phyloP scores from a whole-genome alignment of 2,888 invertebrate genomes.

The Anagyrus pseudococci region DNA sequence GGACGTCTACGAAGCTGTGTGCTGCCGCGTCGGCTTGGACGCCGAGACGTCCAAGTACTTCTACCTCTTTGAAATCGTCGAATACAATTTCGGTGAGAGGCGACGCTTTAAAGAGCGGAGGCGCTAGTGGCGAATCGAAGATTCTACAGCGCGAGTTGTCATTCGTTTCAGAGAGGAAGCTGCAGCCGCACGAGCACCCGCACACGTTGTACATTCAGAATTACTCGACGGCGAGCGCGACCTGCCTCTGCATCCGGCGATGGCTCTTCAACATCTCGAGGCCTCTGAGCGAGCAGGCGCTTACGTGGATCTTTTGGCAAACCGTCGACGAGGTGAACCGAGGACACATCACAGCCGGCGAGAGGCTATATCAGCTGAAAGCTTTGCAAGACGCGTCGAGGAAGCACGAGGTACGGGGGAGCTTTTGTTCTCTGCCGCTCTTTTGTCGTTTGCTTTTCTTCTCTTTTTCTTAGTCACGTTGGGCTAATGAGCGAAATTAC shows the following conservation, averaged over 20 bases:
- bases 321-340: constrained; percentile 95
- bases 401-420: constrained; percentile 72
- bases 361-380: constrained; percentile 94
- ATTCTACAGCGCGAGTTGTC: too few relatives aligned
- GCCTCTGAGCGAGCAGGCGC: constrained; percentile 74
- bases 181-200: constrained; percentile 92
- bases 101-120: too few relatives aligned
- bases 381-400: constrained; percentile 90
- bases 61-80: constrained; percentile 96
- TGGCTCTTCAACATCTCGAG: constrained; percentile 84
- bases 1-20: constrained; percentile 87
- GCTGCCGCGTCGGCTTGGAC: constrained; percentile 82
- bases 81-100: constrained; percentile 95
- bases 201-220: constrained; percentile 99
- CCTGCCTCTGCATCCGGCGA: constrained; percentile 87
- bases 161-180: constrained; percentile 81
- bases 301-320: constrained; percentile 90
- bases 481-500: too few relatives aligned
- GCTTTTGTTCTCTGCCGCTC: too few relatives aligned
- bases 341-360: constrained; percentile 88
- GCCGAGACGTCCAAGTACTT: constrained; percentile 87
- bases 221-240: constrained; percentile 96
- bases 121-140: too few relatives aligned
- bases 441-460: background rate
- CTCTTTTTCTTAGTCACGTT: background rate